A percentile compares a stretch with the other conserved stretches of the same genome.
Conservation (phyloP, 2,113 vertebrate species). For the Tachysurus vachellii region DNA sequence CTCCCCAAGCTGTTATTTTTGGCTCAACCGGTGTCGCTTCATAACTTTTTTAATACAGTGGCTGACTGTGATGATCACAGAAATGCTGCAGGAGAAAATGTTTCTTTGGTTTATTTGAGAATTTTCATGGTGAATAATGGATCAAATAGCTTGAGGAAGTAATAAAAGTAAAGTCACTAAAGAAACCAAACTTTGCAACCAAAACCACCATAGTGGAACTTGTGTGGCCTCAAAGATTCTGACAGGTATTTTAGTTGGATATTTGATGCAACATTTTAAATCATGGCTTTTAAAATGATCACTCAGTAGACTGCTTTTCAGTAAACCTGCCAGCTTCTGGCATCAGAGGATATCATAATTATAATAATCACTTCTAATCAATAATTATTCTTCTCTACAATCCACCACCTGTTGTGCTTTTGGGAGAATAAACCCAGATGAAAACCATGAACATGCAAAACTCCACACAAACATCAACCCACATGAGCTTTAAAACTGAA, state of each 20-base stretch:
- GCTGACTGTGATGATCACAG: conserved; percentile 2
- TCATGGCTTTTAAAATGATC: no score
- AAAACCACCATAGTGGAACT: no score
- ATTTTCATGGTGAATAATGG: background rate
- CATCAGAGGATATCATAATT: no score
- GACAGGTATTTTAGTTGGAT: no score
- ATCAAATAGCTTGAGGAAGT: background rate
- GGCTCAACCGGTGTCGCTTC: background rate
- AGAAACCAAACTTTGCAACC: background rate
- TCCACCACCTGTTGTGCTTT: background rate
- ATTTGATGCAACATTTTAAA: no score
- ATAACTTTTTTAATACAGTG: conserved; percentile 8
- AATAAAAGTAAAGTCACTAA: background rate
- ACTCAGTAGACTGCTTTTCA: no score
- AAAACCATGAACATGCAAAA: background rate
- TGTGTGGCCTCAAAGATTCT: no score
- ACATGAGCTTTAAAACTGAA: background rate
- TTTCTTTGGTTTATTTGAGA: background rate
- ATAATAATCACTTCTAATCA: background rate
- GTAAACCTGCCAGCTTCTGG: no score
- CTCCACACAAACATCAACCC: background rate
- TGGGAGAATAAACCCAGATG: background rate
- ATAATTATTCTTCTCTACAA: background rate
- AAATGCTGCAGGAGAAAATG: background rate
- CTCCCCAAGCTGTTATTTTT: background rate